Conservation (phyloP, 2,113 vertebrate genomes). For the Nibea albiflora region DNA sequence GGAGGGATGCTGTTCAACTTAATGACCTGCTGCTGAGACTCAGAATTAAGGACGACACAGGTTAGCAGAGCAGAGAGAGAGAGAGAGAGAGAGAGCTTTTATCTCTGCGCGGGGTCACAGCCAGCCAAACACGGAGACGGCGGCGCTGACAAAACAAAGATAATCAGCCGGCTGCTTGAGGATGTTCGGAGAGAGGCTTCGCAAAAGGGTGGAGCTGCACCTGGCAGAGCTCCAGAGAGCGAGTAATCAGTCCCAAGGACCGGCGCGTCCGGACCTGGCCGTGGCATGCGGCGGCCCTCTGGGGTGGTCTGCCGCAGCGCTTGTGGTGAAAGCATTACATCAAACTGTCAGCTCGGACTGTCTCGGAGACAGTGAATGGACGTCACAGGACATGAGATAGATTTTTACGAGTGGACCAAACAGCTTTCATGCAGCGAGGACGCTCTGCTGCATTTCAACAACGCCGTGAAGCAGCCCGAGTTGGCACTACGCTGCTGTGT, state of each 20-base stretch:
- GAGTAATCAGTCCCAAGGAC: conserved; percentile 69
- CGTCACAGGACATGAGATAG: not conserved
- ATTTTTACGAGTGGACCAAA: not conserved
- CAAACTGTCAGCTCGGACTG: not conserved
- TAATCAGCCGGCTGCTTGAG: conserved; percentile 9
- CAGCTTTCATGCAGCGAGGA: not conserved
- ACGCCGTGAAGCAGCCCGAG: conserved; percentile 2
- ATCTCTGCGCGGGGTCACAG: conserved; percentile 47
- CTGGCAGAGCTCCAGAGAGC: conserved; percentile 66
- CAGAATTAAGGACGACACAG: not conserved
- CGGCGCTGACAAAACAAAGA: conserved; percentile 20
- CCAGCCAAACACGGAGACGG: not conserved
- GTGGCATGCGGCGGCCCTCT: conserved; percentile 29
- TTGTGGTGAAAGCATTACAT: conserved; percentile 11
- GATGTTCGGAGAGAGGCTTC: conserved; percentile 9
- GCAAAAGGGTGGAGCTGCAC: conserved; percentile 50
- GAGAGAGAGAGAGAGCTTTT: conserved; percentile 6
- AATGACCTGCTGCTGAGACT: conserved; percentile 32
- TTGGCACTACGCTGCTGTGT: not conserved
- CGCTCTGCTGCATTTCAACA: conserved; percentile 29
- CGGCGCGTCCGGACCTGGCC: conserved; percentile 55
- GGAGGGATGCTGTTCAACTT: not conserved
- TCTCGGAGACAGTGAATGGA: not conserved
- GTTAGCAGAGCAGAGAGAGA: conserved; percentile 10
- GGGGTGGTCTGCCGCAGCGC: conserved; percentile 45